Base-by-base conservation (phyloP, 37 sponge, comb jelly and placozoan species). In the Dysidea cf. avara region DNA sequence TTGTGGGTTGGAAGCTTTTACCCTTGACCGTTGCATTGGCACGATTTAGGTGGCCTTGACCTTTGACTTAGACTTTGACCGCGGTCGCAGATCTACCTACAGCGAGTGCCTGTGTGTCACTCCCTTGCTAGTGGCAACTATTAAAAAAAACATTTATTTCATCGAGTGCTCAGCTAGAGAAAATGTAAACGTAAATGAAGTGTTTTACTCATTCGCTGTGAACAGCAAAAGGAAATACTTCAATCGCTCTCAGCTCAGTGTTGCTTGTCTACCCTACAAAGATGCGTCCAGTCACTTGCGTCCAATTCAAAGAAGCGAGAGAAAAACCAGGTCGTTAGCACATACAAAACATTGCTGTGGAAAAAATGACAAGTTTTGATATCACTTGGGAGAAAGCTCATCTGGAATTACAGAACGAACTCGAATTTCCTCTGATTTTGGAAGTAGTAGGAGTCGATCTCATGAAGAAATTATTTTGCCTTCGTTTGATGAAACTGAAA, bases 401-500 rank as follows among this genome's bases (percentile, higher is more conserved):
- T 17, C 84, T 69, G 20, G 24, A 58, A 17, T 50, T 89, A 50
- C 74, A 80, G 60, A 52, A 31, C 7, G 76, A 83, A 50, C 50
- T 54, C 1, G 63, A 64, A 22, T 89, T 54, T 70, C 54, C 61
- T 2, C 21, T 20, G 17, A 53, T 80, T 34, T 36, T 79, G 36
- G 43, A 74, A 40, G 32, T 89, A 4, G 68, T 51, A 30, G 86
- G 80, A 0, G 60, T 20, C 1, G 87, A 86, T 13, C 36, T 75
- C n/a, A 64, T 82, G 46, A 55, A 74, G 51, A 89, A 79, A 60
- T 79, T 83, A 75, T 89, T 89, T 61, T 77, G 77, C 33, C 60
- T 74, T 30, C 69, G 81, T 9, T 76, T 89, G 16, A 89, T 89
- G 32, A 85, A 89, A 74, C 53, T 89, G 9, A 89, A 89, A 76